Percentiles rank a stretch among this genome's conserved stretches.
Evolutionary conservation across 2,888 invertebrate species (phyloP).

Genomic region (Glyphotaelius pellucidus): DNA sequence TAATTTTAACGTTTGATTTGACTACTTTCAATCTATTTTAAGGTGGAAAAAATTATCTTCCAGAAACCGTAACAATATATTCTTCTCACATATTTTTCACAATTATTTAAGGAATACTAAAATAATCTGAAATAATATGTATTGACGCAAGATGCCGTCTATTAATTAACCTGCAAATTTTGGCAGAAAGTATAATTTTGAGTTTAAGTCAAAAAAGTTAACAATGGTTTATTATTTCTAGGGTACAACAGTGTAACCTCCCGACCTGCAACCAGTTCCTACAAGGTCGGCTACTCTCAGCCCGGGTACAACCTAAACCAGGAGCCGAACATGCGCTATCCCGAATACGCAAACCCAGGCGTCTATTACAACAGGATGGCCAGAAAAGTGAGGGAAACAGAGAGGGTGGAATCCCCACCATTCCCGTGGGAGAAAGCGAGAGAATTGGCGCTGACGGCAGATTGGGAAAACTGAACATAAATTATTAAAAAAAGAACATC

Average conservation of each 20-base stretch:
- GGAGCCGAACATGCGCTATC: slow-evolving; percentile 75
- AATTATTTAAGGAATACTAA: too few relatives aligned
- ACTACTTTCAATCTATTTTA: too few relatives aligned
- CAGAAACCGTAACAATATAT: too few relatives aligned
- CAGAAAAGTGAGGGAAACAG: slow-evolving; percentile 70
- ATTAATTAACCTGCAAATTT: neutral
- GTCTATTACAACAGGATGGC: slow-evolving; percentile 75
- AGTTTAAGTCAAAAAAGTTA: neutral
- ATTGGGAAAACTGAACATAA: slow-evolving; percentile 77
- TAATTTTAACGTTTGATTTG: too few relatives aligned
- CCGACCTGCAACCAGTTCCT: slow-evolving; percentile 75
- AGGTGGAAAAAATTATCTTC: too few relatives aligned
- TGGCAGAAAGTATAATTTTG: neutral
- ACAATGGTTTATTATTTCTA: slow-evolving; percentile 68
- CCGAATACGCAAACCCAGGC: slow-evolving; percentile 71
- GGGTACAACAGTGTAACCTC: slow-evolving; percentile 71
- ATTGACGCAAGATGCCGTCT: neutral
- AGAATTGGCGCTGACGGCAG: slow-evolving; percentile 82
- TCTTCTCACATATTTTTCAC: too few relatives aligned
- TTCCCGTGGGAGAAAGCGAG: slow-evolving; percentile 89
- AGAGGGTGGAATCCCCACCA: slow-evolving; percentile 76
- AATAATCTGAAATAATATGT: too few relatives aligned
- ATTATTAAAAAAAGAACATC: slow-evolving; percentile 8
- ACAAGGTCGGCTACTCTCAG: slow-evolving; percentile 77
- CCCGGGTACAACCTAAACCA: slow-evolving; percentile 71